Base-by-base conservation (phyloP, 2,113 vertebrate genomes). In the Motacilla tschutschensis region DNA sequence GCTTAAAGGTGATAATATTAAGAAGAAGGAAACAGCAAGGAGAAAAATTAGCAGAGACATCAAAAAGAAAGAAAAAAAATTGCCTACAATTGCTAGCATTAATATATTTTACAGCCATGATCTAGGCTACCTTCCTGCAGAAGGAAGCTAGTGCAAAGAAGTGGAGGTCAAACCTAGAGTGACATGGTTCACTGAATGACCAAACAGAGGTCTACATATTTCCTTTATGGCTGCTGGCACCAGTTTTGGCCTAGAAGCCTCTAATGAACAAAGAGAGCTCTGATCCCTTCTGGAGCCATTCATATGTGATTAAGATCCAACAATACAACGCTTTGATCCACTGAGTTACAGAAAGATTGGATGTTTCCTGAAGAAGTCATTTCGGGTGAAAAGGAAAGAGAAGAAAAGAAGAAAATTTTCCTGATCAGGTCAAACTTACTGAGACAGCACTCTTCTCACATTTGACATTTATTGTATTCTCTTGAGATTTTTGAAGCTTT, bases 311-410 rank as follows among this genome's bases (percentile, higher is more conserved):
- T 89, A 83, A 93, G 86, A 91, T 59, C 36, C 80, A 94, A 93
- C 91, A 91, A 91, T 84, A 73, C 40, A 87, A 75, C 74, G 92
- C 88, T 95, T 90, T 92, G 88, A 92, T 87, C 87, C 59, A 78
- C 70, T 54, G 53, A 88, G 66, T 73, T 89, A 89, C 47, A 75
- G 83, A 86, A 93, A 87, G 67, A 89, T 59, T n/a, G 44, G 80
- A 81, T 83, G n/a, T 81, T 92, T 95, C 86, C 93, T 93, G 80
- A 90, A 93, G 71, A 77, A 92, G 88, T 94, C 74, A 88, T 88
- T 93, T 85, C 1, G 14, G 83, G 90, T 93, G 77, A 95, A 89
- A 93, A 54, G n/a, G 54, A 33, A 88, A 9, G 17, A 87, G 65
- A 91, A 91, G 83, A 91, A 83, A 89, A 87, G 47, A 75, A 81